Base-by-base conservation (phyloP, 2,888 invertebrate genomes). In the Globia sparganii region DNA sequence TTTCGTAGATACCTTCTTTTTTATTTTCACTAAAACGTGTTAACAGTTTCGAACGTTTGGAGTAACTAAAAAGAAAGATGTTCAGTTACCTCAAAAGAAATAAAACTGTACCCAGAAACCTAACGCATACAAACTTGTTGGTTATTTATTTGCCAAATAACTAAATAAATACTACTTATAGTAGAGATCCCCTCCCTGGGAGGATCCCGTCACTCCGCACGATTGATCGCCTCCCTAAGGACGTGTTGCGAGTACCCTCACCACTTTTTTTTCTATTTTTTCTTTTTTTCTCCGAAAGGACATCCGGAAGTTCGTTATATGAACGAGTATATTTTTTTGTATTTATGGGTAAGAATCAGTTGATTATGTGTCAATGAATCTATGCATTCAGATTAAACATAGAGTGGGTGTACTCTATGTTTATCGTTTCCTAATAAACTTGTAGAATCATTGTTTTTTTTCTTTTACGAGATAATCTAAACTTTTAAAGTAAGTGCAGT, bases 151-250 rank as follows among this genome's bases (percentile, higher is more conserved):
- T 88, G 88, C 83, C 77, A 84, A 87, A 87, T 87, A 87, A 87
- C 79, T 77, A 84, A 87, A 87, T 86, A 88, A 87, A 87, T 87
- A 88, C 71, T 81, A 85, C 80, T 84, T 88, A 84, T 84, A 84
- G 77, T 78, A 82, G 80, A 77, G 75, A 78, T 78, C 76, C 78
- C 84, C 81, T 76, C 75, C 62, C 70, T 73, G 83, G 80, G 75
- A 85, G 85, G 88, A 84, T 79, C 74, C 72, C 88, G 91, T 91
- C 91, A 90, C 90, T 87, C 88, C 86, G 77, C 83, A 88, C 91
- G 92, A 92, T 92, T 92, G 92, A 92, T 92, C 91, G 81, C 91
- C 91, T 91, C 92, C 90, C 91, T 34, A 66, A 89, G 91, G 92
- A 91, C 87, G 85, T 91, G 91, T 91, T 83, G 81, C 88, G 85